phyloP scores from a whole-genome alignment of 2,888 invertebrate genomes.

The Spicauda simplicius region DNA sequence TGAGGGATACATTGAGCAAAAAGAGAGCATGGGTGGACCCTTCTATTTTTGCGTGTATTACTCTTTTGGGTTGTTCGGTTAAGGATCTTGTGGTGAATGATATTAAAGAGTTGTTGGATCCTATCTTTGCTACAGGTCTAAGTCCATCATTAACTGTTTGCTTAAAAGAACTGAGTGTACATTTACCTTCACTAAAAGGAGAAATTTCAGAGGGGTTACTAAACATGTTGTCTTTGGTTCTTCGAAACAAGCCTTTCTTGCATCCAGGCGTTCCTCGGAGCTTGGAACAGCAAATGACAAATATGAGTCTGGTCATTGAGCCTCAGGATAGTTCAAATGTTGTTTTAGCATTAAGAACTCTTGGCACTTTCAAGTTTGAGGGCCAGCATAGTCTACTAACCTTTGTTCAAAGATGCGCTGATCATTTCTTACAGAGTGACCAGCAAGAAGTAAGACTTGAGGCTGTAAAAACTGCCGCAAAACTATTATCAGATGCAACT shows the following conservation, averaged over 20 bases:
- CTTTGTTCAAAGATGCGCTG: conserved; percentile 96
- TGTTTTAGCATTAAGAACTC: conserved; percentile 95
- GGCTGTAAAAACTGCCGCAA: conserved; percentile 97
- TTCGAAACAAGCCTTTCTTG: conserved; percentile 94
- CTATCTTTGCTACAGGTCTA: conserved; percentile 96
- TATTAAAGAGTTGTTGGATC: conserved; percentile 93
- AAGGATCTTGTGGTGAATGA: conserved; percentile 90
- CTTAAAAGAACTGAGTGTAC: conserved; percentile 94
- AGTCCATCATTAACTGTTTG: conserved; percentile 96
- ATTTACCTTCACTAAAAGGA: conserved; percentile 93
- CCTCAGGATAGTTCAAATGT: conserved; percentile 92
- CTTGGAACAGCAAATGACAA: conserved; percentile 78
- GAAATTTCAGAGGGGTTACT: conserved; percentile 97
- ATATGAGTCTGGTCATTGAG: conserved; percentile 78
- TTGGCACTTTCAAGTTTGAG: conserved; percentile 96
- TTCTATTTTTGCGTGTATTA: conserved; percentile 96
- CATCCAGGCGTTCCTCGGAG: conserved; percentile 92
- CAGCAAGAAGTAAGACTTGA: conserved; percentile 95
- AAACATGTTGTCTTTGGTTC: conserved; percentile 94
- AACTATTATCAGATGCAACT: conserved; percentile 93
- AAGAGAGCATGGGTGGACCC: conserved; percentile 92
- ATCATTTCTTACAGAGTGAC: conserved; percentile 95
- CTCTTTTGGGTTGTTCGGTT: conserved; percentile 94
- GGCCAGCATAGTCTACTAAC: conserved; percentile 94
- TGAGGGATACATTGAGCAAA: conserved; percentile 90